Percentiles rank a stretch among this genome's conserved stretches.
phyloP scores from a whole-genome alignment of 2,797 vertebrate species.

The Poecilia velifera region DNA sequence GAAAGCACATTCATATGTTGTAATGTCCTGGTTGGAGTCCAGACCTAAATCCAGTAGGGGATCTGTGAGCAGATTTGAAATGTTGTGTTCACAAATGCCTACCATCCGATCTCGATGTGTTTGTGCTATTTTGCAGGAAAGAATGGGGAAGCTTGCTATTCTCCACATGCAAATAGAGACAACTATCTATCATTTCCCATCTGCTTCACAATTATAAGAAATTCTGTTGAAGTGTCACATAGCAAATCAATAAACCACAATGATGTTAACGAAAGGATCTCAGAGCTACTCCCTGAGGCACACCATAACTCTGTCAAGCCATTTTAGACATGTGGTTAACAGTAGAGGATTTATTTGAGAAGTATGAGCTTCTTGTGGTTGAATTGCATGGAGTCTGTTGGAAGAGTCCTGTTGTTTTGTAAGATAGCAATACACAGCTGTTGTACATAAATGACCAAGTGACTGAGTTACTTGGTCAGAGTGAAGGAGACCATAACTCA shows the following conservation, averaged over 20 bases:
- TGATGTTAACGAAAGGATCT: background rate
- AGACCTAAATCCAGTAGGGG: background rate
- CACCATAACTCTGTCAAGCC: background rate
- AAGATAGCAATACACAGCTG: constrained; percentile 33
- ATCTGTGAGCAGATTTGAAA: background rate
- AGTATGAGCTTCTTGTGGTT: background rate
- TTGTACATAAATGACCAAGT: constrained; percentile 35
- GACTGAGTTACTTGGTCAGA: background rate
- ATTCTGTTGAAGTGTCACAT: background rate
- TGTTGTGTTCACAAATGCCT: background rate
- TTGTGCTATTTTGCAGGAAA: background rate
- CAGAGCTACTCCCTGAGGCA: background rate
- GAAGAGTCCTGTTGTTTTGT: constrained; percentile 17
- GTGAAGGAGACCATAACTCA: constrained; percentile 6
- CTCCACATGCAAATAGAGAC: background rate
- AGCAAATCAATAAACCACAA: background rate
- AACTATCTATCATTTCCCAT: background rate
- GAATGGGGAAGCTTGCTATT: background rate
- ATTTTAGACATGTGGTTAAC: background rate
- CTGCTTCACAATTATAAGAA: background rate
- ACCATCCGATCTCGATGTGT: background rate
- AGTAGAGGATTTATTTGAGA: background rate
- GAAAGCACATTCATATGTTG: background rate
- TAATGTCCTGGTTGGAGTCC: background rate
- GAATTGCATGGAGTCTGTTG: background rate